Evolutionary conservation across 2,113 vertebrate genomes (phyloP), one percentile per base, ranked within the genome.

Genomic region (Plotosus lineatus): DNA sequence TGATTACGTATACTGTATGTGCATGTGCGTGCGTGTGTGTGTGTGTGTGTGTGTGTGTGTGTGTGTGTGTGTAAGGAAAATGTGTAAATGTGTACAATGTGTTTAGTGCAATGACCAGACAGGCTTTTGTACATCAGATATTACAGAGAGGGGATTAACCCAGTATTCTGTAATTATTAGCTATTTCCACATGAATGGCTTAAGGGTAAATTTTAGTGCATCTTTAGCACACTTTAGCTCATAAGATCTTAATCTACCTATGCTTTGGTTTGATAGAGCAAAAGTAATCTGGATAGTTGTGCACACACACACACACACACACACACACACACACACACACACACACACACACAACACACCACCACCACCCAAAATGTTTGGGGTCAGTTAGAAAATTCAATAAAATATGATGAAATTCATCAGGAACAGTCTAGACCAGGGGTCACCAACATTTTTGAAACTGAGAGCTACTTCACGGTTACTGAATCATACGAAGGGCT

Each of bases 131-230:
- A 58, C 36, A 26, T 44, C 19, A 53, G 42, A 77, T 79, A 79
- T 61, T 76, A 68, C 60, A 71, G 60, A 71, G 38, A 69, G 46
- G 42, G 69, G 33, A 74, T 40, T 75, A 50, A 38, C 31, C 51
- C 28, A 79, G 38, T 81, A 85, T 51, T 28, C 80, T 84, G 75
- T 77, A 31, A 72, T 77, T 80, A 80, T 51, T 63, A 36, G 83
- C 78, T 79, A 82, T 82, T 79, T 85, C 77, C 63, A 65, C 46
- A 26, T 60, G 77, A 79, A 85, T 85, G 84, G 80, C 80, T 85
- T 85, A 50, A 71, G 63, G 76, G 36, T 71, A 38, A 69, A 69
- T 69, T 66, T 72, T 46, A 48, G 60, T 56, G 51, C 40, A 75
- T 82, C 9, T n/a, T n/a, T n/a, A n/a, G n/a, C n/a, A n/a, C n/a